Conservation (phyloP, 1,140 invertebrate genomes). For the Rhagoletis pomonella region DNA sequence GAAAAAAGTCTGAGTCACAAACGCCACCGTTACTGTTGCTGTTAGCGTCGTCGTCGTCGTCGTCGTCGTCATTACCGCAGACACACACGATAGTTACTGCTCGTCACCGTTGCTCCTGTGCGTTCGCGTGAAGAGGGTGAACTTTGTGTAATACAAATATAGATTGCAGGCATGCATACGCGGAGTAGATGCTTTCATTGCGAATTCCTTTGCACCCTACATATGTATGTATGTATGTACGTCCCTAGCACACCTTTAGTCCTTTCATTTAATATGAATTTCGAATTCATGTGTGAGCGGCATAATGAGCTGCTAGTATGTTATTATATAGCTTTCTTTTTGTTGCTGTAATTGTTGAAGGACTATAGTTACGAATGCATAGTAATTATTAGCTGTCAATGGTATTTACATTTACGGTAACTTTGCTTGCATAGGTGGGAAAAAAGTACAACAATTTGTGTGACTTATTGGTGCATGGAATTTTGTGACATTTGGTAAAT, state of each 20-base stretch:
- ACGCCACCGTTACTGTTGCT: not conserved
- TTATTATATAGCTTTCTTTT: not conserved
- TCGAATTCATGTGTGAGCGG: constrained; percentile 4
- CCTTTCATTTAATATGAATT: not conserved
- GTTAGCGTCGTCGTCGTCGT: not conserved
- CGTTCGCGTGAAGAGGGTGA: not conserved
- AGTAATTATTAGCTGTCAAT: constrained; percentile 43
- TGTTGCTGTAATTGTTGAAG: constrained; percentile 2
- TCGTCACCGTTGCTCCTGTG: not conserved
- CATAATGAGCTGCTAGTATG: constrained; percentile 8
- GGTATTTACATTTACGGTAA: constrained; percentile 12
- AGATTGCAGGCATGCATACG: not conserved
- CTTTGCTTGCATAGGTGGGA: not conserved
- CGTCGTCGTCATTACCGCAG: not conserved
- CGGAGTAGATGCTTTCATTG: not conserved
- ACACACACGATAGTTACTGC: not conserved
- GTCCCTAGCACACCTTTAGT: constrained; percentile 5
- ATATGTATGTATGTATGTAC: not conserved
- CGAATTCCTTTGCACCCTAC: constrained; percentile 33
- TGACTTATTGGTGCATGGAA: not conserved
- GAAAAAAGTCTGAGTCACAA: not conserved
- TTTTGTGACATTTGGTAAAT: constrained; percentile 27
- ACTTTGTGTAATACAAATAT: not conserved
- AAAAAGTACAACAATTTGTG: not conserved
- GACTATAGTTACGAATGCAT: constrained; percentile 13